Evolutionary conservation across 2,888 invertebrate species (phyloP).

Genomic region (Mythimna loreyi): DNA sequence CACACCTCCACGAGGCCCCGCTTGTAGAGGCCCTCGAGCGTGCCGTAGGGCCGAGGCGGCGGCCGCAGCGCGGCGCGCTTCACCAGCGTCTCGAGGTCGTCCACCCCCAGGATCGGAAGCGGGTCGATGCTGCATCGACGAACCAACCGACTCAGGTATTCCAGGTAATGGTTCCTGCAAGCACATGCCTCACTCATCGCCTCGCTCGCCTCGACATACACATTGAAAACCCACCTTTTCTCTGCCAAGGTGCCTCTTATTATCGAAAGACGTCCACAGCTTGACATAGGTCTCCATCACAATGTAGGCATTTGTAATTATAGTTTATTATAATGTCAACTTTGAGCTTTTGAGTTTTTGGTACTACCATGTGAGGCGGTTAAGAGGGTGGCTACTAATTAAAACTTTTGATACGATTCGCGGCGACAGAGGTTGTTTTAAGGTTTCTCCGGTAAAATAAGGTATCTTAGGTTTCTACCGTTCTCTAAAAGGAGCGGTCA

Average conservation of each 20-base stretch:
- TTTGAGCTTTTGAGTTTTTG: background rate
- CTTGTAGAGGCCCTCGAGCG: conserved; percentile 92
- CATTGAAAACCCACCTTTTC: conserved; percentile 16
- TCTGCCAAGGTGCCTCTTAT: background rate
- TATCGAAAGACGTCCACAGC: conserved; percentile 4
- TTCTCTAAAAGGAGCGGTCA: too few relatives aligned
- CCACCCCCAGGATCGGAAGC: conserved; percentile 93
- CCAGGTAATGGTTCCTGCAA: conserved; percentile 97
- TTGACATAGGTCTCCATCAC: conserved; percentile 22
- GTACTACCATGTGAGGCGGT: background rate
- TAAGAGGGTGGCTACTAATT: background rate
- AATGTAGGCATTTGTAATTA: background rate
- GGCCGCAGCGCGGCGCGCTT: conserved; percentile 93
- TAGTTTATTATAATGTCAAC: conserved; percentile 1
- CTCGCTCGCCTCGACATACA: conserved; percentile 63
- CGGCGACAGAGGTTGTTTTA: background rate
- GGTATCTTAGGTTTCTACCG: background rate
- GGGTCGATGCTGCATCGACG: conserved; percentile 94
- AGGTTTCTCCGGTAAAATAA: background rate
- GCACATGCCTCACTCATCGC: conserved; percentile 79
- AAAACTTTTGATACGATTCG: background rate
- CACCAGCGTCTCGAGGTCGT: conserved; percentile 96
- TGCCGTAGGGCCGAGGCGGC: conserved; percentile 95
- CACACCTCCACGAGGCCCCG: conserved; percentile 92
- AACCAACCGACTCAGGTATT: conserved; percentile 95